A percentile compares a stretch with the other conserved stretches of the same genome.
Conservation (phyloP, 2,888 invertebrate genomes). For the Escarpia spicata region DNA sequence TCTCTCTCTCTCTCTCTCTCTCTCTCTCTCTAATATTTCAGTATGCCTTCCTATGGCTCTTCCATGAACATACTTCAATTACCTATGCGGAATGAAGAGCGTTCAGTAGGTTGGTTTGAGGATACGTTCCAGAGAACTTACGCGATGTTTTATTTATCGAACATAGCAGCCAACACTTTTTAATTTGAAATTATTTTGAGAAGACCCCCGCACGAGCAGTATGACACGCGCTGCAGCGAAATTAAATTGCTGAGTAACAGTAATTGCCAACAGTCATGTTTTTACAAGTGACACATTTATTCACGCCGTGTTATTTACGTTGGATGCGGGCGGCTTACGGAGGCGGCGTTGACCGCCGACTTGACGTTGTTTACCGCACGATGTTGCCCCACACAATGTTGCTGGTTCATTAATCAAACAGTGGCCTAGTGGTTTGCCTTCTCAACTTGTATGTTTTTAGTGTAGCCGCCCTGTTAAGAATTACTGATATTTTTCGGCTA, state of each 20-base stretch:
- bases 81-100: too few species aligned
- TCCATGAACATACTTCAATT: too few species aligned
- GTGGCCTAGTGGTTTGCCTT: not conserved
- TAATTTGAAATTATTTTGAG: not conserved
- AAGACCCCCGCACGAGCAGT: not conserved
- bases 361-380: not conserved
- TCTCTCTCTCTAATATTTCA: too few species aligned
- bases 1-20: too few species aligned
- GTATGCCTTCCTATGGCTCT: too few species aligned
- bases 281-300: not conserved
- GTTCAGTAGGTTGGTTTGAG: too few species aligned
- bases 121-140: too few species aligned
- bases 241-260: not conserved
- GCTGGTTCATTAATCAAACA: not conserved
- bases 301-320: not conserved
- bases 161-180: not conserved
- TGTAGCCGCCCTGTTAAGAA: not conserved
- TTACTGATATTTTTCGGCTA: not conserved
- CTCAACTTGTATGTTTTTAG: not conserved
- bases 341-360: not conserved
- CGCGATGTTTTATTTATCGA: too few species aligned
- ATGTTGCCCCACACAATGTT: not conserved
- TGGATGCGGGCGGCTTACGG: not conserved
- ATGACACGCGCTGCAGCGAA: not conserved
- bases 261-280: not conserved